phyloP scores from a whole-genome alignment of 35 echinoderm and acorn worm genomes.

The Hemicentrotus pulcherrimus region DNA sequence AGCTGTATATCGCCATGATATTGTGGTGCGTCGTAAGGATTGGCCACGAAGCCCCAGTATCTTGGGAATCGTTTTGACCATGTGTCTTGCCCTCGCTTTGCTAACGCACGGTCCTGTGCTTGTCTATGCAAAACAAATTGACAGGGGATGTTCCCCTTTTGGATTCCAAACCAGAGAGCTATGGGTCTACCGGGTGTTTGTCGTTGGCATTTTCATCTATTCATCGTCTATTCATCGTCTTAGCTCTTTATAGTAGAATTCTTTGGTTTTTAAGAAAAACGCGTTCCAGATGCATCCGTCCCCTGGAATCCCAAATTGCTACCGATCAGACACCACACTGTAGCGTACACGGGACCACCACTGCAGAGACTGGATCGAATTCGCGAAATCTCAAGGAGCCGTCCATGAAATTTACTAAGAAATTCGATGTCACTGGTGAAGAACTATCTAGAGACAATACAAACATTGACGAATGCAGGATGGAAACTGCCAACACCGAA shows the following conservation, averaged over 20 bases:
- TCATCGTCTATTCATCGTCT: not conserved
- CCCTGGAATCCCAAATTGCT: not conserved
- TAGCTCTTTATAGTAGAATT: not conserved
- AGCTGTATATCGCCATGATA: not conserved
- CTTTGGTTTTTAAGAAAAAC: not conserved
- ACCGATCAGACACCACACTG: not conserved
- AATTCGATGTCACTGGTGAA: not conserved
- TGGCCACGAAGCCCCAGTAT: not conserved
- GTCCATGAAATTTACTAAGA: not conserved
- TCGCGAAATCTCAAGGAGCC: not conserved
- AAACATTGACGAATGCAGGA: not conserved
- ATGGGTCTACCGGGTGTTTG: not conserved
- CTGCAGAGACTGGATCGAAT: not conserved
- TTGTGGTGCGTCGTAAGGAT: not conserved
- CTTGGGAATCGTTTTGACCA: not conserved
- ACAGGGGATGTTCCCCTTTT: not conserved
- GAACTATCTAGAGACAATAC: not conserved
- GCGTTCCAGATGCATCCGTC: not conserved
- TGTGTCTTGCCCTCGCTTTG: not conserved
- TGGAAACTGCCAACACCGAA: not conserved
- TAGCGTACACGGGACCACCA: not conserved
- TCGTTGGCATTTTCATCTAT: not conserved
- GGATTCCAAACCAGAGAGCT: not conserved
- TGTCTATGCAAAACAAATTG: not conserved
- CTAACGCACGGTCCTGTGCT: not conserved